A percentile compares a stretch with the other conserved stretches of the same genome.
These are phyloP conservation scores for Drosophila rubida DNA, from an alignment of 2,888 invertebrate genomes.

Conservation along the genomic window DNA sequence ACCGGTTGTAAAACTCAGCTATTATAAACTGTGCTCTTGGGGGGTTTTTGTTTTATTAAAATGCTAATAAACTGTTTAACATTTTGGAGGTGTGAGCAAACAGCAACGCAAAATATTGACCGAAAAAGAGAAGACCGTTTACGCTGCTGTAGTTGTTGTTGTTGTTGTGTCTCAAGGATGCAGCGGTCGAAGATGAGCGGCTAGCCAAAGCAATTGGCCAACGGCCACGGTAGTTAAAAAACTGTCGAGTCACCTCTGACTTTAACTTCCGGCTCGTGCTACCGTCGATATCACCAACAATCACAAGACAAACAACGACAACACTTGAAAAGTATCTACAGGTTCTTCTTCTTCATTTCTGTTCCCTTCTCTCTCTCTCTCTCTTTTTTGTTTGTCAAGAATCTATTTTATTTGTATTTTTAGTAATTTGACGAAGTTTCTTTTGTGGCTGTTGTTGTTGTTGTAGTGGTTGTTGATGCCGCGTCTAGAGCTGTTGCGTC, in stretches of 20 bases:
- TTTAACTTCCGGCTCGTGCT: slow-evolving; percentile 43
- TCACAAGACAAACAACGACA: slow-evolving; percentile 1
- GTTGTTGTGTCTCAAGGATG: slow-evolving; percentile 39
- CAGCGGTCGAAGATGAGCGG: slow-evolving; percentile 17
- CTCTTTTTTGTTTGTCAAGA: slow-evolving; percentile 14
- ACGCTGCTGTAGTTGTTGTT: slow-evolving; percentile 2
- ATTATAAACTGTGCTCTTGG: not conserved
- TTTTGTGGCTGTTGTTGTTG: slow-evolving; percentile 35
- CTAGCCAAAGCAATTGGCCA: slow-evolving; percentile 17
- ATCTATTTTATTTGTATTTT: slow-evolving; percentile 16
- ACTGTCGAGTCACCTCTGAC: slow-evolving; percentile 8
- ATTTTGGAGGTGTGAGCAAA: slow-evolving; percentile 30
- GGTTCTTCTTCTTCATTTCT: slow-evolving; percentile 43
- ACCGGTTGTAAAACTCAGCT: not conserved
- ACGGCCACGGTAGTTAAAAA: not conserved
- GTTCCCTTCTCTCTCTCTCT: slow-evolving; percentile 45
- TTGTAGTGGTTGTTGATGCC: no score
- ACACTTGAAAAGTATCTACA: slow-evolving; percentile 26
- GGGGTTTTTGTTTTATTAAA: slow-evolving; percentile 28
- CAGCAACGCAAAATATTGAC: slow-evolving; percentile 19
- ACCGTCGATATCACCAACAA: slow-evolving; percentile 18
- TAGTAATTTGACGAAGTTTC: slow-evolving; percentile 20
- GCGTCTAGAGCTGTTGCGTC: slow-evolving; percentile 37
- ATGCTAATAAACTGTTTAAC: slow-evolving; percentile 36
- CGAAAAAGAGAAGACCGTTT: slow-evolving; percentile 4